A percentile compares a stretch with the other conserved stretches of the same genome.
Evolutionary conservation across 2,113 vertebrate genomes (phyloP).

Genomic region (Aepyceros melampus): DNA sequence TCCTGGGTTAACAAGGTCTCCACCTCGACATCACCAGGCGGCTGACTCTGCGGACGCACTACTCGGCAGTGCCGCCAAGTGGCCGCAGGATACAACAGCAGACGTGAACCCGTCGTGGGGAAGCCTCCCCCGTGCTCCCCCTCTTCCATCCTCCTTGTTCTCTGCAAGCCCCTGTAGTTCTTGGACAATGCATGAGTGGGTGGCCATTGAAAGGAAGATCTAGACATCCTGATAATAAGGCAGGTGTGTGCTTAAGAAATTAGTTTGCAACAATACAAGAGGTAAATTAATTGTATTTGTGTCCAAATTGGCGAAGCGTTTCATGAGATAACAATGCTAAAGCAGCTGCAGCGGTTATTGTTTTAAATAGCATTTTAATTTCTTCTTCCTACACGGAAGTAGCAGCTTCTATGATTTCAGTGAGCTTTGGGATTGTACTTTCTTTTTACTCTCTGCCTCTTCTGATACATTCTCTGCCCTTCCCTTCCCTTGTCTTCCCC

Average conservation of each 20-base stretch:
- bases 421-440: not conserved
- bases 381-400: not conserved
- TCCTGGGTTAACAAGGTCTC: not conserved
- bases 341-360: not conserved
- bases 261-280: not conserved
- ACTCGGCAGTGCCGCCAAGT: not conserved
- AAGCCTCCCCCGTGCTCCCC: not conserved
- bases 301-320: not conserved
- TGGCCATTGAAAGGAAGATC: not conserved
- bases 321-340: not conserved
- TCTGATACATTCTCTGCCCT: not conserved
- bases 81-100: not conserved
- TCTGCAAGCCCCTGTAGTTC: not conserved
- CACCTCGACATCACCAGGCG: too few species aligned
- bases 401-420: not conserved
- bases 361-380: not conserved
- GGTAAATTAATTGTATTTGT: not conserved
- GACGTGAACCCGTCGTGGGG: rapidly evolving
- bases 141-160: not conserved
- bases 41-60: too few species aligned
- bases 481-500: not conserved
- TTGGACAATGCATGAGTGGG: not conserved
- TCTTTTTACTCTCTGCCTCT: not conserved
- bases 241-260: not conserved
- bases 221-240: not conserved